These are phyloP conservation scores for Quadriops clusia DNA, from an alignment of 2,888 invertebrate species.

Conservation along the genomic window DNA sequence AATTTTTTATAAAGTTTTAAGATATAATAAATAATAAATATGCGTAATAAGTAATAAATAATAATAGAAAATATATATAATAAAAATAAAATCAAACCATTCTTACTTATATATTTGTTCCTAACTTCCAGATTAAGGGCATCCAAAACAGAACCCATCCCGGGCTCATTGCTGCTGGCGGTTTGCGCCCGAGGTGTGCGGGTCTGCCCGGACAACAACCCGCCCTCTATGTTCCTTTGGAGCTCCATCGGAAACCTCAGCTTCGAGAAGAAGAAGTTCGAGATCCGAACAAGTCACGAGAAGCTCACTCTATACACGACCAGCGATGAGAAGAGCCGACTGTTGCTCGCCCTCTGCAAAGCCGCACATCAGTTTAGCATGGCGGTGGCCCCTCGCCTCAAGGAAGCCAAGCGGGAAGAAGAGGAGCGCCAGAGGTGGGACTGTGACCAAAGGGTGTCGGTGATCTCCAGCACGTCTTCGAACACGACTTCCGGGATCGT, in stretches of 20 bases:
- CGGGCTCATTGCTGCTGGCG: constrained; percentile 75
- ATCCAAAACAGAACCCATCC: constrained; percentile 60
- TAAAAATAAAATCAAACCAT: too few species aligned
- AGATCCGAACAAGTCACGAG: constrained; percentile 82
- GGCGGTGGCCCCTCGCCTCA: constrained; percentile 76
- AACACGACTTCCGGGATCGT: constrained; percentile 95
- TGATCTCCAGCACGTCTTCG: constrained; percentile 89
- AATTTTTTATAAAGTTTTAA: too few species aligned
- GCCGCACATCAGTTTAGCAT: constrained; percentile 93
- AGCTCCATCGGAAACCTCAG: constrained; percentile 89
- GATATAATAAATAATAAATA: too few species aligned
- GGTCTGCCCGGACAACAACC: constrained; percentile 63
- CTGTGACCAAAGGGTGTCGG: constrained; percentile 35
- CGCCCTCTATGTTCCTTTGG: constrained; percentile 79
- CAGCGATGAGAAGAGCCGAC: constrained; percentile 86
- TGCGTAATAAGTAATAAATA: too few species aligned
- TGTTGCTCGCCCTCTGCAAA: constrained; percentile 51
- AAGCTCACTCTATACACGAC: constrained; percentile 82
- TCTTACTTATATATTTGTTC: too few species aligned
- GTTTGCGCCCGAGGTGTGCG: constrained; percentile 88
- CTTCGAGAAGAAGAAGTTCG: constrained; percentile 96
- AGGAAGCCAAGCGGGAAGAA: constrained; percentile 70
- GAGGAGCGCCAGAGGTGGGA: constrained; percentile 53
- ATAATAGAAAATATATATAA: too few species aligned
- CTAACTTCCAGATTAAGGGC: constrained; percentile 67